Percentiles rank a stretch among this genome's conserved stretches.
Evolutionary conservation across 2,888 invertebrate species (phyloP).

Genomic region (Dorcus parallelipipedus): DNA sequence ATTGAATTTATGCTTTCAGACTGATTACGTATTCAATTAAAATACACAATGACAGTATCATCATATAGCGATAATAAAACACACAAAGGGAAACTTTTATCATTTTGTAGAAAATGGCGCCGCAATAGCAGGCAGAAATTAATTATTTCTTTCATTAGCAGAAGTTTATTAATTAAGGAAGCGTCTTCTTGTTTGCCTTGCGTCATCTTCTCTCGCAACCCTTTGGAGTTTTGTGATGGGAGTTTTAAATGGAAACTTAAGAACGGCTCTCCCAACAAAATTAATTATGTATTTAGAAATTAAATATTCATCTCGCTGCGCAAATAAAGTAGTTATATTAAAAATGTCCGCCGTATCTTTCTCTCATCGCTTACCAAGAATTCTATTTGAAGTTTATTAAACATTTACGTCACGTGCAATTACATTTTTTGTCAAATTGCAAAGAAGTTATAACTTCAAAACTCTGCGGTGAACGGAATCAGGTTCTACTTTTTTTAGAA

Average conservation of each 20-base stretch:
- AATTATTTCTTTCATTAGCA: conserved; percentile 54
- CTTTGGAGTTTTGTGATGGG: conserved; percentile 45
- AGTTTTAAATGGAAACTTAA: conserved; percentile 50
- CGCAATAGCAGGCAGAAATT: conserved; percentile 49
- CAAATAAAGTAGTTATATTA: conserved; percentile 19
- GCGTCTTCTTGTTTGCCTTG: conserved; percentile 50
- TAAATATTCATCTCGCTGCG: conserved; percentile 38
- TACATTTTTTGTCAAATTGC: too few species aligned
- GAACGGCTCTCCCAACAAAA: conserved; percentile 46
- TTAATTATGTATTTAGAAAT: conserved; percentile 48
- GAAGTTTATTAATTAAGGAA: conserved; percentile 54
- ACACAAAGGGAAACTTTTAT: conserved; percentile 24
- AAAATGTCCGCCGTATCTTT: conserved; percentile 12
- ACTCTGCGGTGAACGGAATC: too few species aligned
- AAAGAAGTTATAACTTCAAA: too few species aligned
- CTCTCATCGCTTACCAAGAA: too few species aligned
- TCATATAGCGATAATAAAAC: conserved; percentile 5
- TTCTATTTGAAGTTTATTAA: too few species aligned
- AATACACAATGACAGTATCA: not conserved
- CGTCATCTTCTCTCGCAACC: conserved; percentile 47
- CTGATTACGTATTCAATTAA: conserved; percentile 11
- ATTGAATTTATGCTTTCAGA: conserved; percentile 16
- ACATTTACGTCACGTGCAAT: too few species aligned
- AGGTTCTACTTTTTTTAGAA: too few species aligned
- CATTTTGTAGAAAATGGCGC: conserved; percentile 31